A percentile compares a stretch with the other conserved stretches of the same genome.
These are phyloP conservation scores for Caenorhabditis afra DNA, from an alignment of 2,888 invertebrate genomes.

Conservation along the genomic window DNA sequence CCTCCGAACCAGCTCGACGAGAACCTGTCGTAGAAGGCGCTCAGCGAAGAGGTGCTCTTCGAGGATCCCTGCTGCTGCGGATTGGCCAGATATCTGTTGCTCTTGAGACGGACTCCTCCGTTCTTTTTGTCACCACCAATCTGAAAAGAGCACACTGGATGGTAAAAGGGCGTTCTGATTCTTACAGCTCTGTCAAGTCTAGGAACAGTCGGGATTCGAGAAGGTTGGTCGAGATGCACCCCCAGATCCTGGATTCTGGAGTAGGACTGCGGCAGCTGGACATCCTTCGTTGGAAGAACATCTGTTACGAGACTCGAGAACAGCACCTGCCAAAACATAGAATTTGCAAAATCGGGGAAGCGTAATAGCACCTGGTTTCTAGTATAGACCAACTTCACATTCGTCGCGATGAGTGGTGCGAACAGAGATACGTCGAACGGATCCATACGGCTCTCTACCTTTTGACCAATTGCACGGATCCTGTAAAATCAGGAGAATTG, in stretches of 20 bases:
- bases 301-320: constrained; percentile 59
- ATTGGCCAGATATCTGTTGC: constrained; percentile 66
- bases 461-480: constrained; percentile 26
- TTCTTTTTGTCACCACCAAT: constrained; percentile 56
- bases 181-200: constrained; percentile 59
- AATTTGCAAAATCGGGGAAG: not conserved
- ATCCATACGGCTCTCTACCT: constrained; percentile 63
- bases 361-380: constrained; percentile 63
- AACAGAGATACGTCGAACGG: constrained; percentile 69
- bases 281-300: constrained; percentile 59
- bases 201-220: constrained; percentile 62
- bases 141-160: constrained; percentile 31
- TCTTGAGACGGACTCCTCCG: constrained; percentile 45
- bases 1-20: constrained; percentile 68
- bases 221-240: constrained; percentile 59
- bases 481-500: constrained; percentile 6
- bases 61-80: constrained; percentile 56
- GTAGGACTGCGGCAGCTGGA: constrained; percentile 54
- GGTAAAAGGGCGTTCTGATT: not conserved
- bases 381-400: constrained; percentile 62
- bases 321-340: constrained; percentile 37
- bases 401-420: constrained; percentile 61
- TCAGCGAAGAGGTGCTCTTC: constrained; percentile 59
- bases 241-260: constrained; percentile 58
- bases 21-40: constrained; percentile 67